Evolutionary conservation across 2,113 vertebrate species (phyloP), one percentile per base, ranked within the genome.

Genomic region (Neomonachus schauinslandi): DNA sequence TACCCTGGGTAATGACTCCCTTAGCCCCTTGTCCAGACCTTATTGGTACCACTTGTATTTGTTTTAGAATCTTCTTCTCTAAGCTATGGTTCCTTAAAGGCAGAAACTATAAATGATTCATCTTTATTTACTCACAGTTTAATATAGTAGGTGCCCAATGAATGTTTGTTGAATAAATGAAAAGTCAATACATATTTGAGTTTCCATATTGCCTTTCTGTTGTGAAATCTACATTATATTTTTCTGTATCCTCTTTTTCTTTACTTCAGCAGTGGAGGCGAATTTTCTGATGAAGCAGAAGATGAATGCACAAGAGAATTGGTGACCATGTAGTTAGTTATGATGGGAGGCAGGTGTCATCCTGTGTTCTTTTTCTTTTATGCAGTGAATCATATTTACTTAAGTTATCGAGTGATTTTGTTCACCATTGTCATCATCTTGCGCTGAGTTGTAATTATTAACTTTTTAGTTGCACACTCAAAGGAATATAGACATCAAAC

Each of bases 121-220:
- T 92, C 55, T 89, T 94, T 95, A n/a, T 86, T 96, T 92, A 89
- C 55, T 33, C 55, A 19, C 16, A 22, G 18, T 69, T 69, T 84
- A 46, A 55, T 33, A 36, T 4, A 83, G 7, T 94, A 83, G 59
- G 18, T 67, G 14, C 36, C 61, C 21, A 55, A 71, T 92, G 90
- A 80, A 74, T 95, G 39, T 92, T 82, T 77, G 49, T 88, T 84
- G 69, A 96, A 49, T 83, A 65, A 91, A 59, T 83, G 49, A 74
- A 92, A 87, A 92, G 53, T 42, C 24, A 67, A 5, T 94, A 28
- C 42, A 31, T 63, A 33, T 76, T 69, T 84, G 42, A 55, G 8
- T 87, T 94, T 71, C 57, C 28, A 21, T 67, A 46, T 61, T 72
- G 16, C 11, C 13, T 97, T 94, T 71, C 53, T 89, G 49, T 96